Evolutionary conservation across 2,797 vertebrate species (phyloP).

Genomic region (Sorex maritimensis): DNA sequence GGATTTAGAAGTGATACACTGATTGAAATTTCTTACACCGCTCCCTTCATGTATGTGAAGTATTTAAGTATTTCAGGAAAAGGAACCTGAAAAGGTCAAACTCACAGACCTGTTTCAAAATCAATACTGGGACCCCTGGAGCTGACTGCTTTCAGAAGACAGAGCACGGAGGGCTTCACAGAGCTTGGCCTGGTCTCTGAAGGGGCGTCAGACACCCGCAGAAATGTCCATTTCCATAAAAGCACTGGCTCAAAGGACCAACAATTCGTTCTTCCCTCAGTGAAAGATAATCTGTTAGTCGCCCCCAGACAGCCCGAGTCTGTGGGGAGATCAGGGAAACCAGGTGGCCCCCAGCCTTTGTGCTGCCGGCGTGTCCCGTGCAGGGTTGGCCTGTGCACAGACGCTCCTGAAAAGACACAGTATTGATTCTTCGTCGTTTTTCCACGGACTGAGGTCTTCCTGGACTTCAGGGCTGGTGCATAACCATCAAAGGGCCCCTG

Average conservation of each 20-base stretch:
- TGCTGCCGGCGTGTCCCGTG: neutral
- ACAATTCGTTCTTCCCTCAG: slow-evolving; percentile 6
- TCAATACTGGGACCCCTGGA: neutral
- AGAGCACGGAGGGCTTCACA: neutral
- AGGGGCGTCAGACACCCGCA: neutral
- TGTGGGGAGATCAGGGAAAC: slow-evolving; percentile 48
- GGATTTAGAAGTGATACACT: neutral
- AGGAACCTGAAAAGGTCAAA: slow-evolving; percentile 10
- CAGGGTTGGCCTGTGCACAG: slow-evolving; percentile 38
- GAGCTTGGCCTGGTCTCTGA: slow-evolving; percentile 12
- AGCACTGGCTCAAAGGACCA: slow-evolving; percentile 21
- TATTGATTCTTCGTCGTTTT: slow-evolving; percentile 83
- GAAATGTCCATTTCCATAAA: slow-evolving; percentile 33
- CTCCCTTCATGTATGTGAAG: neutral
- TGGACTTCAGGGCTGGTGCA: slow-evolving; percentile 59
- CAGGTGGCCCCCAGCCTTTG: slow-evolving; percentile 50
- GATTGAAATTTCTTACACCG: neutral
- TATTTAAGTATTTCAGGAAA: slow-evolving; percentile 1
- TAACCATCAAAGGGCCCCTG: slow-evolving; percentile 78
- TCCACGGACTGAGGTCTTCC: slow-evolving; percentile 64
- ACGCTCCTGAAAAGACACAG: slow-evolving; percentile 37
- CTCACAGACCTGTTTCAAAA: slow-evolving; percentile 52
- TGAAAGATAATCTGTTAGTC: slow-evolving; percentile 35
- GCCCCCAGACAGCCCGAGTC: neutral
- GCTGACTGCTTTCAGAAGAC: slow-evolving; percentile 28